Conservation (phyloP, 2,888 invertebrate species). For the Pocota personata region DNA sequence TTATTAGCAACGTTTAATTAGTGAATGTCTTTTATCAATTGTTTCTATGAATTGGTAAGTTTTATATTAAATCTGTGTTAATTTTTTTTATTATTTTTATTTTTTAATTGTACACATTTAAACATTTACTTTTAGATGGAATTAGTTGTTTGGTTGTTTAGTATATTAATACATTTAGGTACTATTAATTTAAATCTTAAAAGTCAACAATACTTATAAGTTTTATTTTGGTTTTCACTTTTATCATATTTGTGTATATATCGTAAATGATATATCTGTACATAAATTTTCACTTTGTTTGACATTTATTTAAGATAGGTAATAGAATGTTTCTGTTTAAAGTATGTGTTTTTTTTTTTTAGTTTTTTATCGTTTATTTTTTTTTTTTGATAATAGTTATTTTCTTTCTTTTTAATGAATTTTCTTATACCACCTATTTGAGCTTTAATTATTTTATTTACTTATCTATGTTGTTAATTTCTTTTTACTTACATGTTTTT, state of each 20-base stretch:
- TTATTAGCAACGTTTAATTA: constrained; percentile 57
- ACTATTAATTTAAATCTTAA: constrained; percentile 23
- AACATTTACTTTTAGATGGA: constrained; percentile 33
- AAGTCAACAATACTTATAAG: constrained; percentile 48
- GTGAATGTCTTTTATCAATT: constrained; percentile 28
- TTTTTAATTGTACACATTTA: constrained; percentile 32
- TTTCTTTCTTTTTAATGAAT: neutral
- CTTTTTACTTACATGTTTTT: neutral
- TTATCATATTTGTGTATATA: neutral
- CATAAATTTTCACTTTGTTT: neutral
- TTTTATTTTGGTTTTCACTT: neutral
- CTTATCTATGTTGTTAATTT: neutral
- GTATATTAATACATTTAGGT: constrained; percentile 31
- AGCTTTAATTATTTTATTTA: neutral
- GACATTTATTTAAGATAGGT: neutral
- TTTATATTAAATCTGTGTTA: constrained; percentile 8
- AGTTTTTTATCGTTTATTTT: too few species aligned
- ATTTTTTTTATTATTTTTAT: neutral
- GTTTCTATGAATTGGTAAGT: constrained; percentile 23
- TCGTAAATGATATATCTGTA: constrained; percentile 38
- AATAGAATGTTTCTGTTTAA: neutral
- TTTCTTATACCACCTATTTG: neutral
- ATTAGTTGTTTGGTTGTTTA: constrained; percentile 20
- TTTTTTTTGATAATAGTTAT: neutral
- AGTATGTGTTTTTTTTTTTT: neutral